phyloP scores from a whole-genome alignment of 2,797 vertebrate genomes.

The Morelia viridis region DNA sequence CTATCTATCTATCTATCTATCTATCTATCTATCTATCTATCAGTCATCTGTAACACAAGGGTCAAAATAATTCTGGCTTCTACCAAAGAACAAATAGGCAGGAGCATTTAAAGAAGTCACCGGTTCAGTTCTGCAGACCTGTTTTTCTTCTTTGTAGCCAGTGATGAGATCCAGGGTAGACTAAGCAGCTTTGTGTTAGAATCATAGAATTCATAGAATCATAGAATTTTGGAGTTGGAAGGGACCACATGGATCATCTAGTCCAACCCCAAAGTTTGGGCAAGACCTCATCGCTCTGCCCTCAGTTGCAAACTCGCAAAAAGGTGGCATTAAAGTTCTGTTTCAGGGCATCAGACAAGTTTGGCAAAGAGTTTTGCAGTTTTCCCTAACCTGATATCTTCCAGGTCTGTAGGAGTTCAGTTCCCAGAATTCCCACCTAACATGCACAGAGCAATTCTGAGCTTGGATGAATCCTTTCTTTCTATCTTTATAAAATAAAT shows the following conservation, averaged over 20 bases:
- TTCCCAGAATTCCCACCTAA: neutral
- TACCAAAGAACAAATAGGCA: neutral
- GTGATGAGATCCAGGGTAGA: neutral
- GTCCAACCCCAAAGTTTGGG: too few relatives aligned
- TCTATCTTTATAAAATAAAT: neutral
- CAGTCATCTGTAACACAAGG: neutral
- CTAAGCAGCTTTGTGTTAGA: neutral
- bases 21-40: neutral
- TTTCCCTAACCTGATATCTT: neutral
- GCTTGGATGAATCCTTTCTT: neutral
- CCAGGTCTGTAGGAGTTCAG: neutral
- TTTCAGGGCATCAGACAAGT: neutral
- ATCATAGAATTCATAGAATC: too few relatives aligned
- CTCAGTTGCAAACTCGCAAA: neutral
- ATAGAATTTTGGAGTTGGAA: too few relatives aligned
- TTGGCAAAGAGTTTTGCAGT: neutral
- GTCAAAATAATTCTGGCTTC: neutral
- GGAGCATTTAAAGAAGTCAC: neutral
- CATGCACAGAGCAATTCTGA: neutral
- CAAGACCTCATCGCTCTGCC: neutral
- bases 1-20: too few relatives aligned
- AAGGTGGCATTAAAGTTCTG: neutral
- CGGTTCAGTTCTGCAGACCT: neutral
- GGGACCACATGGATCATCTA: too few relatives aligned
- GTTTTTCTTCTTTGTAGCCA: neutral